A percentile compares a stretch with the other conserved stretches of the same genome.
Evolutionary conservation across 1,140 invertebrate species (phyloP).

Genomic region (Theocolax elegans): DNA sequence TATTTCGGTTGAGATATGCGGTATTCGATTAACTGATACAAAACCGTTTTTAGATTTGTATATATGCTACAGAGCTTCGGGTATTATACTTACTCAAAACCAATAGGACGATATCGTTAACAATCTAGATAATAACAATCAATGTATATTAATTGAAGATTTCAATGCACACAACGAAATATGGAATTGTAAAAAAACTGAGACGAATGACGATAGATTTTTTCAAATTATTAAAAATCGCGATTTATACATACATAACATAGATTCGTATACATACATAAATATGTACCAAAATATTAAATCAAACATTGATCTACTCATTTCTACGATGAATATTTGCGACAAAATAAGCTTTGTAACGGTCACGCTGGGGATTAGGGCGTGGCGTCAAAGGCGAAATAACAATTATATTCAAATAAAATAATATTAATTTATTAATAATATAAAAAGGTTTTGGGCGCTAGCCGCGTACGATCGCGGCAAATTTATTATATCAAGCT

Average conservation of each 20-base stretch:
- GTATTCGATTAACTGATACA: background rate
- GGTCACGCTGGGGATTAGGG: too few species aligned
- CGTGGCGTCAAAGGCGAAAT: too few species aligned
- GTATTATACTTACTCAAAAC: background rate
- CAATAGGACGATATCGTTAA: background rate
- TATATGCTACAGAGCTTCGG: background rate
- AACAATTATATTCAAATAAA: too few species aligned
- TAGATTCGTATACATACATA: background rate
- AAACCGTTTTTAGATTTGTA: background rate
- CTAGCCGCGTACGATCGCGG: too few species aligned
- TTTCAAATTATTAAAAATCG: background rate
- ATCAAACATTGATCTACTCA: slow-evolving; percentile 28
- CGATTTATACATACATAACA: background rate
- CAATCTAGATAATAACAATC: background rate
- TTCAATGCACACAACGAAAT: background rate
- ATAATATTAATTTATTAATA: too few species aligned
- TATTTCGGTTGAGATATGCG: background rate
- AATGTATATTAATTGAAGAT: background rate
- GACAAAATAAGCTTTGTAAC: too few species aligned
- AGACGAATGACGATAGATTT: background rate
- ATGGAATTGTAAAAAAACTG: background rate
- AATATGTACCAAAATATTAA: background rate
- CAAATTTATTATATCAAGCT: too few species aligned
- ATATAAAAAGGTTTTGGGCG: too few species aligned
- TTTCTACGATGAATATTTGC: slow-evolving; percentile 40